These are phyloP conservation scores for Odontomachus brunneus DNA, from an alignment of 1,140 invertebrate species.

Conservation along the genomic window DNA sequence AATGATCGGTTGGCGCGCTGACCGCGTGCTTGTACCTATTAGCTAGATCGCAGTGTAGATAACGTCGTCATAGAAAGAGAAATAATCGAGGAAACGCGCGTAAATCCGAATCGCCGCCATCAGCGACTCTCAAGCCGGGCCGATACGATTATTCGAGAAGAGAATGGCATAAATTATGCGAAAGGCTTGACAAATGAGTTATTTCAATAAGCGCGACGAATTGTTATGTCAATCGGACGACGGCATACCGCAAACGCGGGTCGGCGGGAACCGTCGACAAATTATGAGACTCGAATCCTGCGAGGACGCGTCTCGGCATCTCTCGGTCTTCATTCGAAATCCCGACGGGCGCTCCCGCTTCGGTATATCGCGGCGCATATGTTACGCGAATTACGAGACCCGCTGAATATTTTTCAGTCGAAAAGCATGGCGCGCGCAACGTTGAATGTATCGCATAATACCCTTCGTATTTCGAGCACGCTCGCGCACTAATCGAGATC, in stretches of 20 bases:
- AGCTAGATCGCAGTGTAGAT: constrained; percentile 56
- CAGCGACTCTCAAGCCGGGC: background rate
- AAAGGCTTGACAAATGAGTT: constrained; percentile 16
- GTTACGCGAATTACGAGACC: constrained; percentile 24
- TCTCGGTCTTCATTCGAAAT: constrained; percentile 34
- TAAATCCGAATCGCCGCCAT: constrained; percentile 4
- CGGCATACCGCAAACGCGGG: too few species aligned
- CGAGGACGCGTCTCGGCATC: background rate
- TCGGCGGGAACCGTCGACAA: background rate
- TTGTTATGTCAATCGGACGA: constrained; percentile 47
- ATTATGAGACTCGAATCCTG: constrained; percentile 16
- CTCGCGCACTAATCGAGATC: constrained; percentile 53
- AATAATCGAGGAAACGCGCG: constrained; percentile 35
- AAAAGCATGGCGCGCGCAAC: background rate
- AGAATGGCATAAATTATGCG: constrained; percentile 43
- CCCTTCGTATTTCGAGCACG: background rate
- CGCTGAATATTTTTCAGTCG: background rate
- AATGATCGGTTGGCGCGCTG: constrained; percentile 28
- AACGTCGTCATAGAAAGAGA: constrained; percentile 15
- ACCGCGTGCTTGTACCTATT: constrained; percentile 62
- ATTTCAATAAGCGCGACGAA: constrained; percentile 25
- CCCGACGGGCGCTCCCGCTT: constrained; percentile 1
- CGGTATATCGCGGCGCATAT: constrained; percentile 5
- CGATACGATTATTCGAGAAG: constrained; percentile 36
- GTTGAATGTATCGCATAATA: background rate